These are phyloP conservation scores for Crotophaga sulcirostris DNA, from an alignment of 2,113 vertebrate genomes.

Conservation along the genomic window DNA sequence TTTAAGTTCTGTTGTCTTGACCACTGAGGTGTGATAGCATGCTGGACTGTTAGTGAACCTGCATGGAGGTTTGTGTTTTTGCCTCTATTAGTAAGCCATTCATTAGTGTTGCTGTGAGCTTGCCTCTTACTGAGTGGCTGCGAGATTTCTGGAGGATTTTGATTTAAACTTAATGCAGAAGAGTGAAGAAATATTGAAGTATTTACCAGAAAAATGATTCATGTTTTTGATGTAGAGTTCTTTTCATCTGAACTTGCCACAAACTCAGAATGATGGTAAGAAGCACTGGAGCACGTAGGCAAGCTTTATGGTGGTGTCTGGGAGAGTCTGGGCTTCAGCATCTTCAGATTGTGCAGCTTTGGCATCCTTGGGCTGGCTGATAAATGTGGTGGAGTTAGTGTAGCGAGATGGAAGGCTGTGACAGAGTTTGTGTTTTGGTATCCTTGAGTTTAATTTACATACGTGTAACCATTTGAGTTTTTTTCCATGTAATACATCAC, in stretches of 20 bases:
- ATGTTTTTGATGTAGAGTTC: not conserved
- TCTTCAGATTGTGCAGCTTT: not conserved
- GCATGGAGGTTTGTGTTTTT: not conserved
- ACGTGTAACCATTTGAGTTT: not conserved
- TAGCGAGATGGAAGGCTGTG: not conserved
- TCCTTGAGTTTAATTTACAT: not conserved
- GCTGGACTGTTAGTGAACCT: not conserved
- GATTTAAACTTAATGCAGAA: not conserved
- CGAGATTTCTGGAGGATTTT: not conserved
- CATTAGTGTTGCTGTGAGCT: not conserved
- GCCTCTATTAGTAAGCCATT: not conserved
- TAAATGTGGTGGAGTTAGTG: not conserved
- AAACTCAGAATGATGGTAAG: not conserved
- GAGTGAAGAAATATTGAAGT: not conserved
- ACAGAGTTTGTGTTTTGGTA: not conserved
- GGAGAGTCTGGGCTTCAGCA: not conserved
- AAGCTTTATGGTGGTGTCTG: not conserved
- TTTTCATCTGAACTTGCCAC: not conserved
- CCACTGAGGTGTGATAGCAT: not conserved
- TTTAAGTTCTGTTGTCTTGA: not conserved
- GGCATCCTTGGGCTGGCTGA: not conserved
- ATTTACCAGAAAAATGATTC: not conserved
- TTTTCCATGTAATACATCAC: not conserved
- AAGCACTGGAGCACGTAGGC: not conserved
- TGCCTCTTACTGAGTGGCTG: not conserved